These are phyloP conservation scores for Lasioglossum baleicum DNA, from an alignment of 1,140 invertebrate species.

Conservation along the genomic window DNA sequence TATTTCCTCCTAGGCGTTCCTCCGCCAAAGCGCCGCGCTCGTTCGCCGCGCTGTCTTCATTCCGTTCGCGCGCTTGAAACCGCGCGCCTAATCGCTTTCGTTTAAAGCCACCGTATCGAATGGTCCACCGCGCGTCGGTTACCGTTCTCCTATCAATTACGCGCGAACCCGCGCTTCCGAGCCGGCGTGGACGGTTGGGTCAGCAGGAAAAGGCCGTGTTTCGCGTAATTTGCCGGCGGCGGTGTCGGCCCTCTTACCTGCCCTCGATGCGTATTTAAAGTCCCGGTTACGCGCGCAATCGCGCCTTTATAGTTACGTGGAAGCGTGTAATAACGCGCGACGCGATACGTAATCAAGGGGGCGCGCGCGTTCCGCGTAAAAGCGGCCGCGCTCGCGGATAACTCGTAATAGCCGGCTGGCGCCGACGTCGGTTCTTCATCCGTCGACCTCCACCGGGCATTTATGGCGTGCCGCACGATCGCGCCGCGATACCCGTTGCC, in stretches of 20 bases:
- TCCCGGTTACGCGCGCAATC: conserved; percentile 48
- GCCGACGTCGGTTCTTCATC: conserved; percentile 63
- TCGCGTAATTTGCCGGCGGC: conserved; percentile 36
- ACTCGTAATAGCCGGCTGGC: conserved; percentile 65
- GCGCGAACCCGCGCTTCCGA: no score
- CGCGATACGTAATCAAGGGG: conserved; percentile 58
- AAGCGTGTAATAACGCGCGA: conserved; percentile 54
- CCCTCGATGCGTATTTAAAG: conserved; percentile 41
- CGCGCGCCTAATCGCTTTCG: no score
- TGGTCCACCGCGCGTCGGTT: no score
- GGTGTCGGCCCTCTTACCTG: conserved; percentile 16
- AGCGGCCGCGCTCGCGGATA: no score
- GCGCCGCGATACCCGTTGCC: conserved; percentile 6
- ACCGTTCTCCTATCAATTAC: no score
- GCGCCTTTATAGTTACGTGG: conserved; percentile 49
- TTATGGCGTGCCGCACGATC: conserved; percentile 49
- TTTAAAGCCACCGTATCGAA: no score
- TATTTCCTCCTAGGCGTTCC: no score
- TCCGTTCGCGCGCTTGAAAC: no score
- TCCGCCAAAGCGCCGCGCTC: no score
- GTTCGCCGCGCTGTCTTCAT: no score
- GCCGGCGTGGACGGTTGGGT: no score
- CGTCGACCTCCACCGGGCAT: conserved; percentile 37
- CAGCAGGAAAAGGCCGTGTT: background rate
- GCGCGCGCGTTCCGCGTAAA: no score